These are phyloP conservation scores for Brienomyrus longianalis DNA, from an alignment of 2,113 vertebrate genomes.

Conservation along the genomic window DNA sequence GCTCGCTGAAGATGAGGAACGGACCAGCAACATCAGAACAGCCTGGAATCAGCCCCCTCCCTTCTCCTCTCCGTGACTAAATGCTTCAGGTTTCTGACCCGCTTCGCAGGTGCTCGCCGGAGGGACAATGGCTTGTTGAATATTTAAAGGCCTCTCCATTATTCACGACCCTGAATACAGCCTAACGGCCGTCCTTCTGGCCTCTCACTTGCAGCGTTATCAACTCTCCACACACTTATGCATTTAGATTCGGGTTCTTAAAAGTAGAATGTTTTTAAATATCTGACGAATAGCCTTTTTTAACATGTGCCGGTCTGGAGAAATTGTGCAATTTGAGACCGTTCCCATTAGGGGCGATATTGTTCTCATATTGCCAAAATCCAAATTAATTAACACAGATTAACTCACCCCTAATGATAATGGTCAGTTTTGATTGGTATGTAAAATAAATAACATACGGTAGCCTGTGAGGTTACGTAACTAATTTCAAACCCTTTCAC, in stretches of 20 bases:
- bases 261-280: background rate
- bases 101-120: slow-evolving; percentile 28
- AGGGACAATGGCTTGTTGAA: slow-evolving; percentile 38
- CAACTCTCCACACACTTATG: background rate
- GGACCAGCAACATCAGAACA: background rate
- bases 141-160: slow-evolving; percentile 42
- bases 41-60: background rate
- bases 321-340: background rate
- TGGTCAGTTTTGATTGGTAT: background rate
- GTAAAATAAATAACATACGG: background rate
- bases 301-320: background rate
- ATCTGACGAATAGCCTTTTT: background rate
- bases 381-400: background rate
- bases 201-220: background rate
- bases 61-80: background rate
- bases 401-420: background rate
- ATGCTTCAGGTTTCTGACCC: slow-evolving; percentile 15
- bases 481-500: background rate
- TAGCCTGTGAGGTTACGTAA: background rate
- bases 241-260: background rate
- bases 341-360: background rate
- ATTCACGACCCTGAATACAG: slow-evolving; percentile 32
- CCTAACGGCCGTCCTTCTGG: background rate
- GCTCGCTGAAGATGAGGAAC: background rate
- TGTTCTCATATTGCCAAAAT: background rate